Evolutionary conservation across 2,888 invertebrate species (phyloP), one percentile per base, ranked within the genome.

Genomic region (Aphelenchoides bicaudatus): DNA sequence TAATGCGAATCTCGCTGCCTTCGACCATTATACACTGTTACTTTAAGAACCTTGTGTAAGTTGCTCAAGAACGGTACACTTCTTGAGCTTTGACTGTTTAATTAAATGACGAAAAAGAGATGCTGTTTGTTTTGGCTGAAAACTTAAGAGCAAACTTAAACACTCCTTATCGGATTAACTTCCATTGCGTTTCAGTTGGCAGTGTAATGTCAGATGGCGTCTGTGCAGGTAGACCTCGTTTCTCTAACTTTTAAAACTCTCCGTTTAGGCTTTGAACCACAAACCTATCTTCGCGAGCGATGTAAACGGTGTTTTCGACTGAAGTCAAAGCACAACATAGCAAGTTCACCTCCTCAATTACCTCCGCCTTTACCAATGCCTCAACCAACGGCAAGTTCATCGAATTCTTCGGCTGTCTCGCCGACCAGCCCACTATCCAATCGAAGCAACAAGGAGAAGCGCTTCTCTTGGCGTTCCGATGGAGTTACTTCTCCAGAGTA

Each of bases 231-330:
- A n/a, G n/a, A n/a, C n/a, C n/a, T n/a, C n/a, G n/a, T n/a, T n/a
- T n/a, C n/a, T n/a, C n/a, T n/a, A n/a, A n/a, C n/a, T n/a, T n/a
- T n/a, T n/a, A n/a, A n/a, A n/a, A n/a, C n/a, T n/a, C n/a, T n/a
- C n/a, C n/a, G n/a, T n/a, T n/a, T n/a, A n/a, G 75, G 73, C 37
- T 82, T 82, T 69, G 81, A 82, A 68, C 79, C 81, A 8, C 82
- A 82, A 31, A 67, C 58, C 39, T 64, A 70, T 59, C 61, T 75
- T 34, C 80, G 79, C 62, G 80, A 79, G 28, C 70, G 80, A 27
- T 82, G 82, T 72, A 79, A 78, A 62, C 80, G 80, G 56, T 76
- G 76, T 46, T 75, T 80, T 59, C 75, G 79, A 43, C 61, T 75
- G 8, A 66, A 72, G 34, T 72, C 73, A 19, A 73, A 78, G 60